phyloP scores from a whole-genome alignment of 2,888 invertebrate species.

The Diarsia mendica region DNA sequence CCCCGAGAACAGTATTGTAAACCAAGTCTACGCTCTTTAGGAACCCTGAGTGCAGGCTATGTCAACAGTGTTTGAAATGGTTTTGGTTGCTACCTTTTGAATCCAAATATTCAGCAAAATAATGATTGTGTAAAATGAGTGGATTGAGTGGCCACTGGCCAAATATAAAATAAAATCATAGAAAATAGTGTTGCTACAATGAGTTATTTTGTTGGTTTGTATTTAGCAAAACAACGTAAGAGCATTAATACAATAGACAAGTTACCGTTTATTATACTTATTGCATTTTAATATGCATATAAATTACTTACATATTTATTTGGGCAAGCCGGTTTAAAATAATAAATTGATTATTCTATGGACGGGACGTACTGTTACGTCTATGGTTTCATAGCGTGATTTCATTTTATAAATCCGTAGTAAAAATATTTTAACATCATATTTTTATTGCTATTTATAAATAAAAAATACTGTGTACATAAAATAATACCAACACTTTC shows the following conservation, averaged over 20 bases:
- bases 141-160: too few species aligned
- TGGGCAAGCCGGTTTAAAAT: too few species aligned
- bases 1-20: not conserved
- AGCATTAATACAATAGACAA: not conserved
- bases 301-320: not conserved
- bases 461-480: not conserved
- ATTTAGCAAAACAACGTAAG: not conserved
- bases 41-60: too few species aligned
- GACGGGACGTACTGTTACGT: not conserved
- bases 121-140: not conserved
- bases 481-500: not conserved
- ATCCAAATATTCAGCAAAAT: not conserved
- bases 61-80: not conserved
- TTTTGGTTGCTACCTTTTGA: not conserved
- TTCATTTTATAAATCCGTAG: not conserved
- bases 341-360: not conserved
- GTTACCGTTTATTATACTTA: not conserved
- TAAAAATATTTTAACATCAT: too few species aligned
- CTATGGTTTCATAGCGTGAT: not conserved
- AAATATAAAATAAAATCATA: not conserved
- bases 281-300: not conserved
- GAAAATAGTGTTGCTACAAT: not conserved
- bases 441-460: too few species aligned
- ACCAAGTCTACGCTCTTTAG: not conserved
- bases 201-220: not conserved